Evolutionary conservation across 2,113 vertebrate genomes (phyloP).

Genomic region (Prietella phreatophila): DNA sequence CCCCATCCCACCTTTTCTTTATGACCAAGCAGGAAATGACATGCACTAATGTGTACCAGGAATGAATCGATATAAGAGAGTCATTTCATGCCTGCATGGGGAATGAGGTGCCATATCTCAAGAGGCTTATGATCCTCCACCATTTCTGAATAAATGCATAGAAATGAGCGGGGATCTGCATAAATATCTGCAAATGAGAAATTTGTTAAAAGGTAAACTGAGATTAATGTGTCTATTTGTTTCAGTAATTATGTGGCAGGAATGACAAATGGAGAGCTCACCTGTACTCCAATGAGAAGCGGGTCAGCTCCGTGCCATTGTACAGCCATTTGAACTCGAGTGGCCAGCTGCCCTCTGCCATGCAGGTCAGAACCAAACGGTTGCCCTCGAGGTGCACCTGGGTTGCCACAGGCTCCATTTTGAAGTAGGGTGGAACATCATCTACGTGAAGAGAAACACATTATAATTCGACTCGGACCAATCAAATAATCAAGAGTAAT

Average conservation of each 20-base stretch:
- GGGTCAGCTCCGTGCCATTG: conserved; percentile 87
- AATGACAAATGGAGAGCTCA: conserved; percentile 61
- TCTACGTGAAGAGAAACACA: conserved; percentile 66
- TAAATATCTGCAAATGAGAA: conserved; percentile 67
- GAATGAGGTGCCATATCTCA: conserved; percentile 59
- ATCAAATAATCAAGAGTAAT: not conserved
- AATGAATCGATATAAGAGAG: conserved; percentile 55
- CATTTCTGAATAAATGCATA: conserved; percentile 52
- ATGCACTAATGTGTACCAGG: conserved; percentile 55
- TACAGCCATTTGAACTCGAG: conserved; percentile 98
- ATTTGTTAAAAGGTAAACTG: conserved; percentile 68
- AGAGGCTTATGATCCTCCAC: conserved; percentile 48
- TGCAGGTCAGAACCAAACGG: conserved; percentile 95
- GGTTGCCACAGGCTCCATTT: conserved; percentile 90
- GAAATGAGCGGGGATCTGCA: conserved; percentile 62
- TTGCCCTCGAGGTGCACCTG: conserved; percentile 97
- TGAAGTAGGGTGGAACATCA: conserved; percentile 94
- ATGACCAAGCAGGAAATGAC: conserved; percentile 39
- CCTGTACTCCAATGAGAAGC: conserved; percentile 97
- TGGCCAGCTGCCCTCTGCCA: conserved; percentile 98
- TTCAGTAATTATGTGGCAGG: conserved; percentile 58
- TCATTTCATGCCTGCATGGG: conserved; percentile 64
- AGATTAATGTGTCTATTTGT: conserved; percentile 61
- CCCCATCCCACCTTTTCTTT: no score
- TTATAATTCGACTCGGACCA: not conserved